These are phyloP conservation scores for Sphaerodactylus townsendi DNA, from an alignment of 2,113 vertebrate genomes.

Conservation along the genomic window DNA sequence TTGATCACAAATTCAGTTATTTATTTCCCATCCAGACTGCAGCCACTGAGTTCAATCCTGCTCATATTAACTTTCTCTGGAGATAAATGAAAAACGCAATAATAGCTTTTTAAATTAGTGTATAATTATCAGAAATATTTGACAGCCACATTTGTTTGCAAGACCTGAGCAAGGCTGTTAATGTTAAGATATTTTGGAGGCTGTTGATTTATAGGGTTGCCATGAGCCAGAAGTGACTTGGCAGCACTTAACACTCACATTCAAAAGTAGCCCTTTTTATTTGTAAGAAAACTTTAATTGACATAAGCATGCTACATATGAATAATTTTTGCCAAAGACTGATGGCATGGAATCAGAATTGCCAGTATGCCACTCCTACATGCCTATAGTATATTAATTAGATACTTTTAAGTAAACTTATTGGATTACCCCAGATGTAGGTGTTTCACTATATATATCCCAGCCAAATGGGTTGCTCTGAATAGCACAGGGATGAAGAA, in stretches of 20 bases:
- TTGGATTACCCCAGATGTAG: constrained; percentile 27
- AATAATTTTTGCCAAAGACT: background rate
- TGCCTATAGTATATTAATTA: constrained; percentile 2
- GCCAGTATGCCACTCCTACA: background rate
- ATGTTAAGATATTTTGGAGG: too few relatives aligned
- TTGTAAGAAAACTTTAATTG: background rate
- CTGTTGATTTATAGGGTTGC: too few relatives aligned
- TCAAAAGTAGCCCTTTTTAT: rapidly evolving
- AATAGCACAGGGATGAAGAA: constrained; percentile 1
- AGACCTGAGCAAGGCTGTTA: too few relatives aligned
- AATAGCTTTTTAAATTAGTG: background rate
- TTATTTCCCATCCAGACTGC: background rate
- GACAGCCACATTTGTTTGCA: too few relatives aligned
- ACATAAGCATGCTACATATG: constrained; percentile 1
- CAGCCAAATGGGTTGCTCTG: constrained; percentile 5
- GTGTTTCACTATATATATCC: constrained; percentile 33
- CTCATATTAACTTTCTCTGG: background rate
- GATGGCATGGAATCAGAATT: constrained; percentile 35
- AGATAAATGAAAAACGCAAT: background rate
- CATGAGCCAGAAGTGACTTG: too few relatives aligned
- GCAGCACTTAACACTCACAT: too few relatives aligned
- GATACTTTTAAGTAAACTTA: background rate
- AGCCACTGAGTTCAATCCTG: background rate
- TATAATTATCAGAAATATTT: background rate
- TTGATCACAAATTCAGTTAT: background rate